Conservation (phyloP, 2,113 vertebrate species). For the Paralichthys olivaceus region DNA sequence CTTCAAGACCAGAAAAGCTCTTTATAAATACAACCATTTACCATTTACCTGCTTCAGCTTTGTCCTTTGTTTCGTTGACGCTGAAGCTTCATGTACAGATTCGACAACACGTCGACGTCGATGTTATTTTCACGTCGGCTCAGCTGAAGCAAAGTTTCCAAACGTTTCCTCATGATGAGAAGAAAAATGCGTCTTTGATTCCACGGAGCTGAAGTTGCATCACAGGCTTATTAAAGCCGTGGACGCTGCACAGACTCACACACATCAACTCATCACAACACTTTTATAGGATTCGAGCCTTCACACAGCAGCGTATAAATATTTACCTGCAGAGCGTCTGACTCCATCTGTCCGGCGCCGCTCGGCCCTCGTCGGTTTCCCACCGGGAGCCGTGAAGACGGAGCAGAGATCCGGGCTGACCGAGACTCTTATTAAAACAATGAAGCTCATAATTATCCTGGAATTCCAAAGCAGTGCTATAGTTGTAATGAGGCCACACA, state of each 20-base stretch:
- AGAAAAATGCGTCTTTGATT: too few species aligned
- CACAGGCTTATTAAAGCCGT: too few species aligned
- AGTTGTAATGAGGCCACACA: constrained; percentile 86
- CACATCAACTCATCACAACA: constrained; percentile 31
- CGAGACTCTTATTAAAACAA: constrained; percentile 87
- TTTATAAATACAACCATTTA: too few species aligned
- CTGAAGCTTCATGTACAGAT: too few species aligned
- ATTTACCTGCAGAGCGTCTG: constrained; percentile 75
- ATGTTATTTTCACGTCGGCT: too few species aligned
- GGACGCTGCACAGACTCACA: constrained; percentile 40
- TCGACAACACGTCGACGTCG: too few species aligned
- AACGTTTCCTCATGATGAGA: too few species aligned
- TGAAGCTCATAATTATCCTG: constrained; percentile 84
- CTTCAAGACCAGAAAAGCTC: too few species aligned
- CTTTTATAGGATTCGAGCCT: constrained; percentile 61
- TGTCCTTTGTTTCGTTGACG: too few species aligned
- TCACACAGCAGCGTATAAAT: constrained; percentile 65
- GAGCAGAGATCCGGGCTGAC: constrained; percentile 74
- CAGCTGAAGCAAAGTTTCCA: too few species aligned
- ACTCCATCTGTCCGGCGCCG: constrained; percentile 72
- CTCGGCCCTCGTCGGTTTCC: constrained; percentile 63
- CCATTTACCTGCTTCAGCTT: too few species aligned
- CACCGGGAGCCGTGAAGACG: constrained; percentile 73
- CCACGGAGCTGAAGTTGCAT: too few species aligned
- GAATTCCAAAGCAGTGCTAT: constrained; percentile 82